These are phyloP conservation scores for Ectemnius lituratus DNA, from an alignment of 2,888 invertebrate species.

Conservation along the genomic window DNA sequence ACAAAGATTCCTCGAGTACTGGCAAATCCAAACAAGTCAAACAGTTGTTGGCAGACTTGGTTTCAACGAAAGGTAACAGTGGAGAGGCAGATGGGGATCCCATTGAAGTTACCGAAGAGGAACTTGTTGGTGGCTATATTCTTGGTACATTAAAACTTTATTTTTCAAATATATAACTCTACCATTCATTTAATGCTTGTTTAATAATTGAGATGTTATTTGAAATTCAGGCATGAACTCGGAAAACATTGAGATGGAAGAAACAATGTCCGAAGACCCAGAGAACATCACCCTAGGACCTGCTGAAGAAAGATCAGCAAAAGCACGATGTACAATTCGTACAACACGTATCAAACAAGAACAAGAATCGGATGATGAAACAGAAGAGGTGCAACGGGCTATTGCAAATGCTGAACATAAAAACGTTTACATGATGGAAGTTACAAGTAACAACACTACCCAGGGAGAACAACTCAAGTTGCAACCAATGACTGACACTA, in stretches of 20 bases:
- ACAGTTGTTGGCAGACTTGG: constrained; percentile 74
- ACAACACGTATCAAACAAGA: constrained; percentile 76
- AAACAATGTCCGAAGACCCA: constrained; percentile 75
- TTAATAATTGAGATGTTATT: not conserved
- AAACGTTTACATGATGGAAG: constrained; percentile 75
- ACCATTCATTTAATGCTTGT: not conserved
- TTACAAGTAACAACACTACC: constrained; percentile 62
- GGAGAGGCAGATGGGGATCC: constrained; percentile 72
- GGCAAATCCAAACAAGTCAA: constrained; percentile 75
- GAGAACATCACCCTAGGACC: constrained; percentile 79
- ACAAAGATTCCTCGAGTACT: constrained; percentile 64
- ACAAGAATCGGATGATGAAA: constrained; percentile 75
- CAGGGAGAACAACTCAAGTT: constrained; percentile 66
- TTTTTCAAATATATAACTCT: not conserved
- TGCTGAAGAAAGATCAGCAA: constrained; percentile 73
- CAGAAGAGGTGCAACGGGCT: constrained; percentile 71
- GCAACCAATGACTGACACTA: constrained; percentile 65
- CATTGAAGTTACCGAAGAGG: constrained; percentile 76
- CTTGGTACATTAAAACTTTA: constrained; percentile 60
- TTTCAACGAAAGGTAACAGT: constrained; percentile 69
- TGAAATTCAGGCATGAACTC: constrained; percentile 69
- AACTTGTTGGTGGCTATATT: constrained; percentile 76
- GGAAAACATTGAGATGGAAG: constrained; percentile 74
- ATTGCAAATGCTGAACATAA: constrained; percentile 70
- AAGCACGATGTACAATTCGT: constrained; percentile 75